phyloP scores from a whole-genome alignment of 1,140 invertebrate species.

The Tetramorium parvispinum region DNA sequence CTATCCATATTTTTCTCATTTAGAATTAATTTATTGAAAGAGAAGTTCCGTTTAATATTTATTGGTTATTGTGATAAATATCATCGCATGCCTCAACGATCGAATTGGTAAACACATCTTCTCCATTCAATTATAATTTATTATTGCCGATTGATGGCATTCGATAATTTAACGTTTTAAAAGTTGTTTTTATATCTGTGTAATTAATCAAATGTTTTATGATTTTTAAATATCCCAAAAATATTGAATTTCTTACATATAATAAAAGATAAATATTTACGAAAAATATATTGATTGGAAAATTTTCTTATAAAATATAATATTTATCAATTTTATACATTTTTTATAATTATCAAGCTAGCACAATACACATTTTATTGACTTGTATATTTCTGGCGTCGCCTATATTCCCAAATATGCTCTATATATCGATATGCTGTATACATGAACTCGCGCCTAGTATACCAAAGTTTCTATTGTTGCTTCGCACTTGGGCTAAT shows the following conservation, averaged over 20 bases:
- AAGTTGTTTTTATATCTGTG: not conserved
- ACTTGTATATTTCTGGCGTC: not conserved
- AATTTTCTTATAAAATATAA: not conserved
- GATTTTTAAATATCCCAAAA: not conserved
- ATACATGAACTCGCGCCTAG: conserved; percentile 22
- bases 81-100: too few relatives aligned
- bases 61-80: too few relatives aligned
- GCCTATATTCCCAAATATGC: not conserved
- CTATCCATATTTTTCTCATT: not conserved
- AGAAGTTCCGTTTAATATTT: too few relatives aligned
- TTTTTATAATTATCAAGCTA: not conserved
- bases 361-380: not conserved
- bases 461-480: conserved; percentile 45
- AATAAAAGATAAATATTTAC: not conserved
- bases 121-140: not conserved
- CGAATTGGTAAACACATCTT: too few relatives aligned
- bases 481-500: conserved; percentile 47
- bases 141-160: not conserved
- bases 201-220: not conserved
- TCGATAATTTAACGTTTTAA: not conserved
- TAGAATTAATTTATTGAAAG: not conserved
- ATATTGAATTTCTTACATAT: not conserved
- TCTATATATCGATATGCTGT: not conserved
- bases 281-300: not conserved
- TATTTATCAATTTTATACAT: not conserved